Base-by-base conservation (phyloP, 2,797 vertebrate species). In the Gouania willdenowi region DNA sequence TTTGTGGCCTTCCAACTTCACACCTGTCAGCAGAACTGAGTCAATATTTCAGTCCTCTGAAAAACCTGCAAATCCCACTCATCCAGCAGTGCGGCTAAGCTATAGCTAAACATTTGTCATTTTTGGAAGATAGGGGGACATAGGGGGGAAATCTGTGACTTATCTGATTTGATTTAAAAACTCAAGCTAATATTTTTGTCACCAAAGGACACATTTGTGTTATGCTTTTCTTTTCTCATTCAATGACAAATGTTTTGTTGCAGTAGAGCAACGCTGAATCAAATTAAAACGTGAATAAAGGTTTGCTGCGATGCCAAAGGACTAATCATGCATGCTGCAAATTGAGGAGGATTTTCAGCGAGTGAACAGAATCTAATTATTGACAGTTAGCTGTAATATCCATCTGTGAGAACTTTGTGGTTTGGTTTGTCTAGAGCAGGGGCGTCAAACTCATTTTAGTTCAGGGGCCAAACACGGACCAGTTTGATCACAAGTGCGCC, bases 361-460 rank as follows among this genome's bases (percentile, higher is more conserved):
- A 50, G 64, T 48, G 59, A 53, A 81, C 69, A 75, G 68, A 83
- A 77, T 80, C 54, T 34, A 71, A 81, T 81, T 82, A 78, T 62
- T 61, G 66, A 63, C 59, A 63, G 69, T 77, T 74, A 66, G 65
- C 38, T 37, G 54, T 77, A 50, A 70, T 71, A 49, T 64, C 63
- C 66, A 61, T 65, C 68, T 79, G 26, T 40, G 66, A 56, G 59
- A 52, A 44, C 58, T 34, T 47, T 8, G 1, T 24, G 14, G 46
- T 29, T 50, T 11, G 17, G 38, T 58, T 68, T 10, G n/a, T n/a
- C n/a, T n/a, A n/a, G n/a, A n/a, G n/a, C n/a, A n/a, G n/a, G n/a
- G n/a, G n/a, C n/a, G n/a, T n/a, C n/a, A n/a, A n/a, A n/a, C n/a
- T n/a, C n/a, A n/a, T n/a, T n/a, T n/a, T n/a, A n/a, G n/a, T n/a